Evolutionary conservation across 2,888 invertebrate genomes (phyloP).

Genomic region (Stomorhina lunata): DNA sequence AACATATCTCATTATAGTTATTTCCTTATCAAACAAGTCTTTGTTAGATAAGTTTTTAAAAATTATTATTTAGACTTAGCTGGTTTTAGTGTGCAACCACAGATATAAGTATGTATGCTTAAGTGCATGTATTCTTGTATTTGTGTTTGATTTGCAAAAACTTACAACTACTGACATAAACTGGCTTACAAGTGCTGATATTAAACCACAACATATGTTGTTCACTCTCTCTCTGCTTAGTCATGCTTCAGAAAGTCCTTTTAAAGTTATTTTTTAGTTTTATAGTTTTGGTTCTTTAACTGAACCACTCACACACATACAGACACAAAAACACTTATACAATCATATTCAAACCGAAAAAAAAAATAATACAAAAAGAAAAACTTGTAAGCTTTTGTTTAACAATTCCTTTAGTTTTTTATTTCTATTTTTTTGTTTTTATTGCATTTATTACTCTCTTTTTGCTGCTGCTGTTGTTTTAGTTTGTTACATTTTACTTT

Average conservation of each 20-base stretch:
- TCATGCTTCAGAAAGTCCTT: constrained; percentile 52
- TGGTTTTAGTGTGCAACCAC: not conserved
- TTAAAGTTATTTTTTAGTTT: not conserved
- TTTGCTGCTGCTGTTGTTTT: not conserved
- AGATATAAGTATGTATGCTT: not conserved
- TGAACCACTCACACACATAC: not conserved
- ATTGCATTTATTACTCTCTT: constrained; percentile 37
- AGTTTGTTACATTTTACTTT: constrained; percentile 49
- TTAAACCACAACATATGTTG: constrained; percentile 67
- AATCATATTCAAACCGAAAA: not conserved
- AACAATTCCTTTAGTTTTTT: constrained; percentile 30
- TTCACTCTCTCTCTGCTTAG: constrained; percentile 39
- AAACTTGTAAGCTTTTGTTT: constrained; percentile 25
- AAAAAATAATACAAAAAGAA: not conserved
- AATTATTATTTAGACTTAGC: too few species aligned
- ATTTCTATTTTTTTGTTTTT: constrained; percentile 5
- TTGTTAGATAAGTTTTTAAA: too few species aligned
- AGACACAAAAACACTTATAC: not conserved
- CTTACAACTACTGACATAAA: constrained; percentile 17
- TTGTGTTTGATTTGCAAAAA: not conserved
- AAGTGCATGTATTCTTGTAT: not conserved
- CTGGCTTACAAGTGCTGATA: constrained; percentile 57
- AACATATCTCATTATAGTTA: too few species aligned
- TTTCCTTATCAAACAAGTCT: too few species aligned
- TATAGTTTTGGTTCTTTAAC: not conserved